Conservation (phyloP, 1,140 invertebrate species). For the Penaeus vannamei region DNA sequence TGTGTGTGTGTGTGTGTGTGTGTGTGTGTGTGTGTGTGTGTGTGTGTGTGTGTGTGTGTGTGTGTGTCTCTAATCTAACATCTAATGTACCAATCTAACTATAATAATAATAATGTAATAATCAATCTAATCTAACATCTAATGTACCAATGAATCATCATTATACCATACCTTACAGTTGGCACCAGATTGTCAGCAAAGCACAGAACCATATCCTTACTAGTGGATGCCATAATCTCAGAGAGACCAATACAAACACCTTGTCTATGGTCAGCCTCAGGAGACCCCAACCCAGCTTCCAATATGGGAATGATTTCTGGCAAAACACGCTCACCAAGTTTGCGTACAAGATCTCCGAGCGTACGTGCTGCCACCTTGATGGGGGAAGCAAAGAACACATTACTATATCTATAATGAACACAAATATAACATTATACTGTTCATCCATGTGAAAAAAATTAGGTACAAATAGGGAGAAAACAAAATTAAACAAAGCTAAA, state of each 20-base stretch:
- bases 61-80: no score
- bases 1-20: no score
- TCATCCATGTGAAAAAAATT: not conserved
- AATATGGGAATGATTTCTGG: conserved; percentile 99
- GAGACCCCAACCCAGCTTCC: conserved; percentile 91
- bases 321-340: conserved; percentile 96
- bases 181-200: conserved; percentile 97
- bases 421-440: not conserved
- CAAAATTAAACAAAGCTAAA: conserved; percentile 1
- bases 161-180: conserved; percentile 80
- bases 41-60: no score
- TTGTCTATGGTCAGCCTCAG: conserved; percentile 92
- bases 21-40: no score
- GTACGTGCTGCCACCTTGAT: conserved; percentile 91
- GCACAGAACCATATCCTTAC: conserved; percentile 92
- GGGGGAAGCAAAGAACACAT: not conserved
- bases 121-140: no score
- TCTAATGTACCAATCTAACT: no score
- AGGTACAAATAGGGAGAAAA: conserved; percentile 31
- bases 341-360: conserved; percentile 96
- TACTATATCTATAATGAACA: not conserved
- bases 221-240: conserved; percentile 98
- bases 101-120: no score
- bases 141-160: not conserved
- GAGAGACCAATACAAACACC: conserved; percentile 98